These are phyloP conservation scores for Nerophis lumbriciformis DNA, from an alignment of 2,113 vertebrate genomes.

Conservation along the genomic window DNA sequence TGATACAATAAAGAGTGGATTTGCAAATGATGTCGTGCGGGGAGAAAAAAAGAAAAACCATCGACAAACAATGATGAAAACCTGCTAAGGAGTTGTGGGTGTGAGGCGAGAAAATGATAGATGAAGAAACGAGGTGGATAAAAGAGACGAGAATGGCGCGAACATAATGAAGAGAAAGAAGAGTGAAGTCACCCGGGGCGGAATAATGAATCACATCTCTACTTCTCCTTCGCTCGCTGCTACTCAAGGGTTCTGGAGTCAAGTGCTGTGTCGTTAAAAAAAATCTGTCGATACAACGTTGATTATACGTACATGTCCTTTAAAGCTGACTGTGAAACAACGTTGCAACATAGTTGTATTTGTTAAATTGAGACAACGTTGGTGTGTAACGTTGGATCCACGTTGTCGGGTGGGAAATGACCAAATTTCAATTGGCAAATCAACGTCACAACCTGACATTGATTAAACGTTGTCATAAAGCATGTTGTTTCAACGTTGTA, in stretches of 20 bases:
- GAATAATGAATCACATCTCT: conserved; percentile 57
- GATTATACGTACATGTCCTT: no score
- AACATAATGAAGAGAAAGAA: conserved; percentile 39
- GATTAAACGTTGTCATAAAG: no score
- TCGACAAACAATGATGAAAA: conserved; percentile 41
- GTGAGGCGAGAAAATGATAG: conserved; percentile 11
- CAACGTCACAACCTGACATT: no score
- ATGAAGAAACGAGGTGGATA: conserved; percentile 14
- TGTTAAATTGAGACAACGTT: no score
- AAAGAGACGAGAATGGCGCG: conserved; percentile 13
- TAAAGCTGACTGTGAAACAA: no score
- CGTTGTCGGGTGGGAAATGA: no score
- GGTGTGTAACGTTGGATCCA: no score
- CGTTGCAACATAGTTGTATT: no score
- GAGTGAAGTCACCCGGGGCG: conserved; percentile 39
- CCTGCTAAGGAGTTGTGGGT: conserved; percentile 28
- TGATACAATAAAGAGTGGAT: conserved; percentile 34
- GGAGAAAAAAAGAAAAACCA: conserved; percentile 1
- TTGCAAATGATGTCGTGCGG: conserved; percentile 11
- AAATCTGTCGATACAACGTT: not conserved
- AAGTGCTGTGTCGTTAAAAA: conserved; percentile 50
- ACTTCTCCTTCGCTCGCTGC: conserved; percentile 25
- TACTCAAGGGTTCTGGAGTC: conserved; percentile 51
- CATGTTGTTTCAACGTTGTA: no score
- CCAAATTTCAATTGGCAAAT: no score